Percentiles rank a stretch among this genome's conserved stretches.
Evolutionary conservation across 1,140 invertebrate genomes (phyloP).

Genomic region (Brachionus paranguensis): DNA sequence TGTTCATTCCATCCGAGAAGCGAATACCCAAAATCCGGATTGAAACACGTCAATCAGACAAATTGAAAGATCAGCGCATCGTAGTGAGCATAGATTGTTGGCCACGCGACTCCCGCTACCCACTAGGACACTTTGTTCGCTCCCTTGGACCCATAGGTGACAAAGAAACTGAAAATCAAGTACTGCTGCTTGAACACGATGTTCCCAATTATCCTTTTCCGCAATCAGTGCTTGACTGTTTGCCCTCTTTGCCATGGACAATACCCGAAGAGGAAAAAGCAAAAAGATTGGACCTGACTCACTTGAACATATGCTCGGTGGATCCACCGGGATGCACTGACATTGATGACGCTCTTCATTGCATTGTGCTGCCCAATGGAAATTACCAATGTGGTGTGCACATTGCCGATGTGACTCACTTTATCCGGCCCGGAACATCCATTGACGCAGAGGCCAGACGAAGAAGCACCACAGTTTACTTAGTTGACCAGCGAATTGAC

Average conservation of each 20-base stretch:
- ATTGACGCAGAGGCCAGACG: conserved; percentile 53
- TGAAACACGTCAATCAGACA: conserved; percentile 36
- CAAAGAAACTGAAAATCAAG: conserved; percentile 85
- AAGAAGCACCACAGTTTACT: conserved; percentile 56
- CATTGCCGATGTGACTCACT: conserved; percentile 57
- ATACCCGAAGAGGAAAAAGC: conserved; percentile 75
- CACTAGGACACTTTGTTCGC: conserved; percentile 56
- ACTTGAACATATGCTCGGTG: conserved; percentile 84
- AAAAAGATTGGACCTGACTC: conserved; percentile 72
- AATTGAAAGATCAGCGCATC: conserved; percentile 24
- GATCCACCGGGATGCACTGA: conserved; percentile 98
- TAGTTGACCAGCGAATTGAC: conserved; percentile 57
- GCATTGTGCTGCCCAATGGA: conserved; percentile 47
- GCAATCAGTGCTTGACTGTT: conserved; percentile 80
- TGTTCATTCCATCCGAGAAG: conserved; percentile 30
- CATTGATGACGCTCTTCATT: conserved; percentile 97
- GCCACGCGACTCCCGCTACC: conserved; percentile 35
- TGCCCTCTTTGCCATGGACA: conserved; percentile 82
- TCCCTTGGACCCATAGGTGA: conserved; percentile 60
- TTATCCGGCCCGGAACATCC: conserved; percentile 53
- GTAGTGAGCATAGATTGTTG: conserved; percentile 39
- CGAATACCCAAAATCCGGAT: conserved; percentile 39
- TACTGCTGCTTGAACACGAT: conserved; percentile 88
- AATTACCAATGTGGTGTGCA: conserved; percentile 52
- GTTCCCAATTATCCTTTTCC: conserved; percentile 91